Conservation (phyloP, 2,888 invertebrate genomes). For the Lasioglossum malachurum region DNA sequence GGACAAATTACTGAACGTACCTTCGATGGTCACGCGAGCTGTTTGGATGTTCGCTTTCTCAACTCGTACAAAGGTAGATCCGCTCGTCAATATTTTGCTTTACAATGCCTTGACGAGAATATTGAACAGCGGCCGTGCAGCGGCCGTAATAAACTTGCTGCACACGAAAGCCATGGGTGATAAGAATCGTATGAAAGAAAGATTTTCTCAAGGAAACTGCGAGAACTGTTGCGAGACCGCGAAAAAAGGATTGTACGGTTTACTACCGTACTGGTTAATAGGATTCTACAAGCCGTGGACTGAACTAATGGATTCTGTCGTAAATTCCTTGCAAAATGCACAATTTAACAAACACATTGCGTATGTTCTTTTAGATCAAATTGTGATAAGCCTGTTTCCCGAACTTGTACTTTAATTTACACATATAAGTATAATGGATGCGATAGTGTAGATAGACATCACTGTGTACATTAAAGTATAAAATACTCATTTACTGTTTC, state of each 20-base stretch:
- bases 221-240: conserved; percentile 76
- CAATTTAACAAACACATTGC: conserved; percentile 88
- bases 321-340: conserved; percentile 86
- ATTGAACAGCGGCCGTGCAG: conserved; percentile 81
- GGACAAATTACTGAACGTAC: conserved; percentile 74
- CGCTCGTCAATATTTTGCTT: conserved; percentile 74
- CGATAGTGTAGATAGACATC: neutral
- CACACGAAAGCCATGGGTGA: conserved; percentile 76
- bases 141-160: conserved; percentile 79
- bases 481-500: neutral
- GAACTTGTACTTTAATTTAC: conserved; percentile 84
- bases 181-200: conserved; percentile 57
- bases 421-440: neutral
- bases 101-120: conserved; percentile 77
- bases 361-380: conserved; percentile 92
- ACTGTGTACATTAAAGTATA: neutral
- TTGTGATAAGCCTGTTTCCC: conserved; percentile 92
- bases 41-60: conserved; percentile 79
- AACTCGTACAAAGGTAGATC: conserved; percentile 76
- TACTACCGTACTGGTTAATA: conserved; percentile 80
- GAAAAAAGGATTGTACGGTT: conserved; percentile 76
- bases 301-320: conserved; percentile 78
- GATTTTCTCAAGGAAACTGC: conserved; percentile 41
- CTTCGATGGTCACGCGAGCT: conserved; percentile 71
- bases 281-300: conserved; percentile 78